Conservation (phyloP, 1,140 invertebrate species). For the Drosophila seguyi region DNA sequence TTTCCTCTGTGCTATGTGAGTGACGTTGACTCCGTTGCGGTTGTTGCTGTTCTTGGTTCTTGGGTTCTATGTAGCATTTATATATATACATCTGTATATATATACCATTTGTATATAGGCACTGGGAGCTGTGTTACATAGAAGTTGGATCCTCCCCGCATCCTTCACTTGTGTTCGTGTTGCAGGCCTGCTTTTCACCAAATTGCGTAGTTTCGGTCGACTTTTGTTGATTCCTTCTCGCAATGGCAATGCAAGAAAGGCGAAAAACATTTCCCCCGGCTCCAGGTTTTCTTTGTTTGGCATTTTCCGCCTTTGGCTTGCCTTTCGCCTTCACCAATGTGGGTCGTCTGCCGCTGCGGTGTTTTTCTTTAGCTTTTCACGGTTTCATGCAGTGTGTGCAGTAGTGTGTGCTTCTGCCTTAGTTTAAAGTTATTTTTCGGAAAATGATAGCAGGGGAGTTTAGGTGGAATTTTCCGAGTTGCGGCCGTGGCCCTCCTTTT, state of each 20-base stretch:
- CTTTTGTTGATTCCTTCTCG: slow-evolving; percentile 42
- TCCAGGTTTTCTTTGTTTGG: slow-evolving; percentile 18
- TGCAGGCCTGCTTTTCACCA: slow-evolving; percentile 55
- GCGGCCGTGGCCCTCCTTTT: slow-evolving; percentile 26
- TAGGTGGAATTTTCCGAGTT: slow-evolving; percentile 40
- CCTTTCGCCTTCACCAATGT: slow-evolving; percentile 57
- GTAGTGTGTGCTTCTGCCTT: slow-evolving; percentile 35
- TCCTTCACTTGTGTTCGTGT: slow-evolving; percentile 23
- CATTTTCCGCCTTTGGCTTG: slow-evolving; percentile 28
- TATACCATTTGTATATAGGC: neutral
- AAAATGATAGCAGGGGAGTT: neutral
- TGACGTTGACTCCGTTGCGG: slow-evolving; percentile 71
- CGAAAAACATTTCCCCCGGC: slow-evolving; percentile 34
- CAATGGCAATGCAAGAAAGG: slow-evolving; percentile 39
- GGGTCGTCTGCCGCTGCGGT: slow-evolving; percentile 54
- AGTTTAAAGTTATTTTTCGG: slow-evolving; percentile 66
- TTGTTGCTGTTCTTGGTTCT: slow-evolving; percentile 25
- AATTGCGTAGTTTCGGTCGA: slow-evolving; percentile 70
- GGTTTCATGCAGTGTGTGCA: slow-evolving; percentile 62
- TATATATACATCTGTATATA: slow-evolving; percentile 5
- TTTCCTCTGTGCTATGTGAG: slow-evolving; percentile 55
- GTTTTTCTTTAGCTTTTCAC: slow-evolving; percentile 35
- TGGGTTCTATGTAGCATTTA: slow-evolving; percentile 40
- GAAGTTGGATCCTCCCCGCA: slow-evolving; percentile 28
- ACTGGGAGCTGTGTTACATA: slow-evolving; percentile 36